These are phyloP conservation scores for Drosophila demipolita DNA, from an alignment of 2,888 invertebrate species.

Conservation along the genomic window DNA sequence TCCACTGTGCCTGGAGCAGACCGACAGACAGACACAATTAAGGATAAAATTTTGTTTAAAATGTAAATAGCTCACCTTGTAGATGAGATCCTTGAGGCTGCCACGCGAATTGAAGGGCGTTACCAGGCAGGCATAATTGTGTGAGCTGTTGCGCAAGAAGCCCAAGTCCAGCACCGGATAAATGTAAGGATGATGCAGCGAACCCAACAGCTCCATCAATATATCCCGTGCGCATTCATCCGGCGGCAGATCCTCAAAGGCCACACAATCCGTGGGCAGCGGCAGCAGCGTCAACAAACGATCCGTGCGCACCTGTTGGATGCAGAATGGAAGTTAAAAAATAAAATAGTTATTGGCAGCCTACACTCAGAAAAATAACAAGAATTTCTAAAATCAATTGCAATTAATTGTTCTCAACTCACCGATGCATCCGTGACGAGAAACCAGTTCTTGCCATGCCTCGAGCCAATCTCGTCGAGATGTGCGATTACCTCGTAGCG, in stretches of 20 bases:
- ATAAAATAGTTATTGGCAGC: neutral
- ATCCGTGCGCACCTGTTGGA: conserved; percentile 84
- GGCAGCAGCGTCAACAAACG: conserved; percentile 85
- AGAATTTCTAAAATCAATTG: neutral
- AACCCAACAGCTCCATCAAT: conserved; percentile 92
- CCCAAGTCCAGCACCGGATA: conserved; percentile 95
- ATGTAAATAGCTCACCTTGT: conserved; percentile 88
- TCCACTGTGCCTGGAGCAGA: conserved; percentile 89
- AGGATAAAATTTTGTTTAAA: too few species aligned
- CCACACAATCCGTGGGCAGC: conserved; percentile 85
- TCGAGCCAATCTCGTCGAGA: conserved; percentile 92
- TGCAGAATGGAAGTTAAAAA: neutral
- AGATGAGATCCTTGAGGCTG: conserved; percentile 95
- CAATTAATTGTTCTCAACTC: conserved; percentile 29
- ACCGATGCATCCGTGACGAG: conserved; percentile 93
- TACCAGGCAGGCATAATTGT: conserved; percentile 90
- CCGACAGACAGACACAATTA: conserved; percentile 33
- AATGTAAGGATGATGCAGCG: conserved; percentile 96
- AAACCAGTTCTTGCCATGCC: conserved; percentile 96
- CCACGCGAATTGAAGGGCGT: conserved; percentile 94
- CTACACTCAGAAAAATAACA: neutral
- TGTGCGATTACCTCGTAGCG: conserved; percentile 93
- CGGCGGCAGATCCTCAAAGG: conserved; percentile 85
- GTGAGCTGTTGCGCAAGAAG: conserved; percentile 87
- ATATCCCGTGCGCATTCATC: conserved; percentile 89